Percentiles rank a stretch among this genome's conserved stretches.
phyloP scores from a whole-genome alignment of 2,797 vertebrate genomes.

The Enoplosus armatus region DNA sequence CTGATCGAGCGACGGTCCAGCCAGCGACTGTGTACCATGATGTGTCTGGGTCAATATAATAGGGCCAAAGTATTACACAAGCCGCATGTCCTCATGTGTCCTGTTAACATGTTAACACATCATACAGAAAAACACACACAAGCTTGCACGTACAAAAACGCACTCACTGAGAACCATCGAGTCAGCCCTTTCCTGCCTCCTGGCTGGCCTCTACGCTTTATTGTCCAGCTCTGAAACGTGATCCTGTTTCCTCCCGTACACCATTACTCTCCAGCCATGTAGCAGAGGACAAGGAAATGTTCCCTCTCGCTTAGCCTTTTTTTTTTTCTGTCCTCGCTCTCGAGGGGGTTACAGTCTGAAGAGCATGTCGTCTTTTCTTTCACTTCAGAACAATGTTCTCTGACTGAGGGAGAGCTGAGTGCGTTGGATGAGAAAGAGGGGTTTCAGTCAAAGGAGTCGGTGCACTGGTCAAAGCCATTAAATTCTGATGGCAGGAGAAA shows the following conservation, averaged over 20 bases:
- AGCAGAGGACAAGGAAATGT: conserved; percentile 58
- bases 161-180: conserved; percentile 33
- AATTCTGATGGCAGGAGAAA: background rate
- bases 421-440: background rate
- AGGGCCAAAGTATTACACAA: conserved; percentile 21
- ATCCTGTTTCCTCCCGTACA: conserved; percentile 60
- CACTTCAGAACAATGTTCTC: conserved; percentile 52
- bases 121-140: conserved; percentile 6
- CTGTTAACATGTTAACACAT: conserved; percentile 27
- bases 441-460: conserved; percentile 19
- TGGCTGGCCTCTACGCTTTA: conserved; percentile 40
- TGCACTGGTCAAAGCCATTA: conserved; percentile 11
- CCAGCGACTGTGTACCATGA: conserved; percentile 17
- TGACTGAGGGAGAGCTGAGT: conserved; percentile 43
- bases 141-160: conserved; percentile 1
- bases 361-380: conserved; percentile 52
- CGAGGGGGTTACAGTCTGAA: conserved; percentile 40
- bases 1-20: conserved; percentile 15
- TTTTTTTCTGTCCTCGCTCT: conserved; percentile 35
- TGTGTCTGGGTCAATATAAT: conserved; percentile 56
- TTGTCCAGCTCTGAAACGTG: conserved; percentile 68
- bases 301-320: conserved; percentile 33
- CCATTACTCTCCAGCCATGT: conserved; percentile 45
- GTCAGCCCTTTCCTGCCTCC: conserved; percentile 62
- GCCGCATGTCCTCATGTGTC: conserved; percentile 44